These are phyloP conservation scores for Gymnosoma rotundatum DNA, from an alignment of 2,888 invertebrate genomes.

Conservation along the genomic window DNA sequence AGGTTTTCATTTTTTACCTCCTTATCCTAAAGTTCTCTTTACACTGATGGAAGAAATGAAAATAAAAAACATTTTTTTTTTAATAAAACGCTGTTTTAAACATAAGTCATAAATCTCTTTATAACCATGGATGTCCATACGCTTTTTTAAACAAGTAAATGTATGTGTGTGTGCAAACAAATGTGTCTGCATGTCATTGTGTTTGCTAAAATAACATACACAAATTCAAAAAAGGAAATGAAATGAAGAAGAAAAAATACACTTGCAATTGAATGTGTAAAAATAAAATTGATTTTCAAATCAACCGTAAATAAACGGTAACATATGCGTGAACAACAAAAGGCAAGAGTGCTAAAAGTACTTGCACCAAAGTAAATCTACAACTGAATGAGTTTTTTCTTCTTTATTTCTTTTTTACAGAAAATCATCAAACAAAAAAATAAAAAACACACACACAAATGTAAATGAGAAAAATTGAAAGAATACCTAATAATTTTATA, in stretches of 20 bases:
- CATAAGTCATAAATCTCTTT: constrained; percentile 62
- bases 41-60: not conserved
- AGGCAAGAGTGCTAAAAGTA: constrained; percentile 56
- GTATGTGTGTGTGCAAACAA: not conserved
- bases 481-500: constrained; percentile 44
- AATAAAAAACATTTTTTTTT: constrained; percentile 28
- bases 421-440: too few species aligned
- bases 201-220: constrained; percentile 21
- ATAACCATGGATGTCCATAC: constrained; percentile 33
- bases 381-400: not conserved
- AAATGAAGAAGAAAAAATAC: constrained; percentile 6
- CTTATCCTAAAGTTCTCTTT: not conserved
- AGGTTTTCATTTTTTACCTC: too few species aligned
- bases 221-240: not conserved
- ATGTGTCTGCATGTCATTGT: constrained; percentile 42
- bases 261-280: constrained; percentile 53
- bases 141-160: not conserved
- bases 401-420: too few species aligned
- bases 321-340: constrained; percentile 72
- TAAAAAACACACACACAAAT: constrained; percentile 5
- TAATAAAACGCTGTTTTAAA: constrained; percentile 59
- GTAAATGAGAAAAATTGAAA: constrained; percentile 38
- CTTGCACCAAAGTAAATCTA: constrained; percentile 35
- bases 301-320: constrained; percentile 78
- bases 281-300: constrained; percentile 71